phyloP scores from a whole-genome alignment of 2,113 vertebrate genomes.

The Probosciger aterrimus region DNA sequence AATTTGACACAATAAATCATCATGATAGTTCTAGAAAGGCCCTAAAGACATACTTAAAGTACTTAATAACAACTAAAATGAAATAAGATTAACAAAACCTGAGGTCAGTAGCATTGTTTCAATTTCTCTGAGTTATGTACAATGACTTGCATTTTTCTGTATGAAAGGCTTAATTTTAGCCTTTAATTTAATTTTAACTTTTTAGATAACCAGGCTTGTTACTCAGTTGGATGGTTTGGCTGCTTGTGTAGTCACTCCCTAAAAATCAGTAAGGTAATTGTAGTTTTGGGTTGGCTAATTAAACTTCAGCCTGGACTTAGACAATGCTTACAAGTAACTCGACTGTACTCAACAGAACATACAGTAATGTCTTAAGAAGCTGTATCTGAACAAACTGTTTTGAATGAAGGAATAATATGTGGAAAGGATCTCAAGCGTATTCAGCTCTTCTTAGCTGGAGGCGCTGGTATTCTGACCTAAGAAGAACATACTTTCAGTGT shows the following conservation, averaged over 20 bases:
- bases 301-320: not conserved
- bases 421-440: not conserved
- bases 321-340: not conserved
- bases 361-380: not conserved
- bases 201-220: not conserved
- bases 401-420: not conserved
- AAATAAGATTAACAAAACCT: not conserved
- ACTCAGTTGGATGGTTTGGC: not conserved
- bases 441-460: not conserved
- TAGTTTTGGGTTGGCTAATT: not conserved
- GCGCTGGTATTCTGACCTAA: not conserved
- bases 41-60: not conserved
- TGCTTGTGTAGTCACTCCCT: not conserved
- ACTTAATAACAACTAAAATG: not conserved
- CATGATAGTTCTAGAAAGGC: not conserved
- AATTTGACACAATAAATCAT: conserved; percentile 5
- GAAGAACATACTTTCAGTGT: not conserved
- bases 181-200: not conserved
- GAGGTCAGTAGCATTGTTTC: not conserved
- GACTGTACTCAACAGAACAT: not conserved
- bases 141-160: not conserved
- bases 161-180: not conserved
- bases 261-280: not conserved
- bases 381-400: not conserved
- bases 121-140: not conserved